Evolutionary conservation across 2,888 invertebrate genomes (phyloP).

Genomic region (Xylota segnis): DNA sequence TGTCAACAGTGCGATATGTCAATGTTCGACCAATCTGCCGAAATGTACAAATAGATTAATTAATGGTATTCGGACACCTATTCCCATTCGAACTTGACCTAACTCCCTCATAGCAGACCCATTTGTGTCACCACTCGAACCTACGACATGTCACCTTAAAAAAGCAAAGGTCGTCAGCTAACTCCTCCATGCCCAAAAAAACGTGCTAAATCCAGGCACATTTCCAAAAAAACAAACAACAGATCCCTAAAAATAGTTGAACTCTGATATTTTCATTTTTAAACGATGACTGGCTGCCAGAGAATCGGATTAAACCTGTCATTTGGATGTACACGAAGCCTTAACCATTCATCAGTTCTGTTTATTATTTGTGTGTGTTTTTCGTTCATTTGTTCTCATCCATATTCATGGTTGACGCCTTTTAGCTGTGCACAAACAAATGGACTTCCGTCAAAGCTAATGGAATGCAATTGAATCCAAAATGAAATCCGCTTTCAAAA

Average conservation of each 20-base stretch:
- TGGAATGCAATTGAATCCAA: slow-evolving; percentile 28
- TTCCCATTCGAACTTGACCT: too few species aligned
- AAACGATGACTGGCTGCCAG: not conserved
- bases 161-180: too few species aligned
- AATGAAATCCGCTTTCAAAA: slow-evolving; percentile 18
- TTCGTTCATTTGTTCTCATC: slow-evolving; percentile 29
- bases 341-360: not conserved
- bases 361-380: slow-evolving; percentile 1
- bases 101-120: too few species aligned
- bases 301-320: not conserved
- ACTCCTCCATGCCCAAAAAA: too few species aligned
- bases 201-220: too few species aligned
- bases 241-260: not conserved
- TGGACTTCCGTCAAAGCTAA: slow-evolving; percentile 31
- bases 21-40: too few species aligned
- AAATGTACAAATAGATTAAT: too few species aligned
- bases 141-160: too few species aligned
- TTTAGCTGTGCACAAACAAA: slow-evolving; percentile 24
- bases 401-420: slow-evolving; percentile 46
- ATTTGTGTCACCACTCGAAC: too few species aligned
- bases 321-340: not conserved
- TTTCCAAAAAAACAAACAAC: too few species aligned
- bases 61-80: too few species aligned
- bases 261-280: slow-evolving; percentile 9
- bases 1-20: too few species aligned